A percentile compares a stretch with the other conserved stretches of the same genome.
Evolutionary conservation across 2,797 vertebrate genomes (phyloP).

Genomic region (Eulemur rubriventer): DNA sequence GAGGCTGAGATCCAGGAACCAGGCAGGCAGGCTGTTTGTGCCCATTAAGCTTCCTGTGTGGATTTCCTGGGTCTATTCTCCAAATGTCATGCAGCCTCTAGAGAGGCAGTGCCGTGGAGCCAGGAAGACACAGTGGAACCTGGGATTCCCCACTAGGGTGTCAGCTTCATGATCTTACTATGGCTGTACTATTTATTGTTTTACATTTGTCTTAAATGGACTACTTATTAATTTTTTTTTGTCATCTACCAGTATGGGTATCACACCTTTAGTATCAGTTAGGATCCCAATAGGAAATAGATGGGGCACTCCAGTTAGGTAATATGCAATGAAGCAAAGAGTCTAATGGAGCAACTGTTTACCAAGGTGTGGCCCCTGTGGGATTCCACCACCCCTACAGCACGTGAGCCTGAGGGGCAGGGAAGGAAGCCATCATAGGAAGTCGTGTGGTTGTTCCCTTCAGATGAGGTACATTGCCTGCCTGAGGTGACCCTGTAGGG

Average conservation of each 20-base stretch:
- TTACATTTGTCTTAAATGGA: neutral
- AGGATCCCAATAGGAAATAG: neutral
- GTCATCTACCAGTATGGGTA: neutral
- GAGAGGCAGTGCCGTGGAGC: too few relatives aligned
- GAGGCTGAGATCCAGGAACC: neutral
- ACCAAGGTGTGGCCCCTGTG: neutral
- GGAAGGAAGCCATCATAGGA: neutral
- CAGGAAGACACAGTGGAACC: neutral
- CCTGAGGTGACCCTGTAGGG: neutral
- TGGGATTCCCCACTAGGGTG: neutral
- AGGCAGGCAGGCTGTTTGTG: neutral
- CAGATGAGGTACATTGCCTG: neutral
- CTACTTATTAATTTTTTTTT: neutral
- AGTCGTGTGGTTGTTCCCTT: neutral
- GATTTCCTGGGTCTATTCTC: neutral
- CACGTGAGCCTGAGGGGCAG: neutral
- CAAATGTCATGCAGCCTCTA: neutral
- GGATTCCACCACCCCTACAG: neutral
- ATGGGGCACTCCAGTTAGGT: neutral
- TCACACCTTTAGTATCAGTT: neutral
- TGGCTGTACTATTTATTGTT: neutral
- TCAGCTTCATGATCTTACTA: neutral
- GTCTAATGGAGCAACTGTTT: neutral
- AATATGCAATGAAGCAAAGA: neutral
- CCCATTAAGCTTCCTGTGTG: neutral